Base-by-base conservation (phyloP, 2,888 invertebrate species). In the Volucella bombylans region DNA sequence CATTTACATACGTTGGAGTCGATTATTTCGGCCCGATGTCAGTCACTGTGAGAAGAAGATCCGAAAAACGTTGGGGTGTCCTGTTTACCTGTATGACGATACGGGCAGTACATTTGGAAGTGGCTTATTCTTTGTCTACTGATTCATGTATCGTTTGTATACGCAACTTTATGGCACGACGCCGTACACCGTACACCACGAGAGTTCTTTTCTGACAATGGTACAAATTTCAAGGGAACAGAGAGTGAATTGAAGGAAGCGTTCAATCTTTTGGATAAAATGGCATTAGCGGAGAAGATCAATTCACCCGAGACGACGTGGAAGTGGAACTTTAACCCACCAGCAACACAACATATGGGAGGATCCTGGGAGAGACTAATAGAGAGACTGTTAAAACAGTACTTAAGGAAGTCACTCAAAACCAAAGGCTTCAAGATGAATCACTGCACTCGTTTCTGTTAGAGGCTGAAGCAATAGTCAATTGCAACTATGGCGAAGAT, bases 371-470 rank as follows among this genome's bases (percentile, higher is more conserved):
- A 57, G 14, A 39, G 14, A 14, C 39, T 57, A 38, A n/a, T 57
- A n/a, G n/a, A 11, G 71, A 67, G n/a, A 81, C 80, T 6, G 71
- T 87, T 15, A 87, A 87, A 55, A n/a, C n/a, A 76, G 45, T 3
- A 0, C 45, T 89, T 8, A 61, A 49, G 1, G 72, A 71, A 9
- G 69, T 83, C 9, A 52, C 88, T 9, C 80, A 80, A 8, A 85
- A 80, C 11, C 59, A 64, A 50, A 62, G 69, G 3, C 88, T 87
- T 0, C 74, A 18, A 15, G 88, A 88, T 43, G 88, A 88, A 62
- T 54, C 79, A 2, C 47, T 86, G 8, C 59, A 57, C 4, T 54
- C 38, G 9, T 54, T 80, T 57, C 38, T 86, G n/a, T 31, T 57
- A 4, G 86, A 78, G 31, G 71, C 72, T 15, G 80, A 87, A 65